Base-by-base conservation (phyloP, 2,113 vertebrate species). In the Sphyrna mokarran region DNA sequence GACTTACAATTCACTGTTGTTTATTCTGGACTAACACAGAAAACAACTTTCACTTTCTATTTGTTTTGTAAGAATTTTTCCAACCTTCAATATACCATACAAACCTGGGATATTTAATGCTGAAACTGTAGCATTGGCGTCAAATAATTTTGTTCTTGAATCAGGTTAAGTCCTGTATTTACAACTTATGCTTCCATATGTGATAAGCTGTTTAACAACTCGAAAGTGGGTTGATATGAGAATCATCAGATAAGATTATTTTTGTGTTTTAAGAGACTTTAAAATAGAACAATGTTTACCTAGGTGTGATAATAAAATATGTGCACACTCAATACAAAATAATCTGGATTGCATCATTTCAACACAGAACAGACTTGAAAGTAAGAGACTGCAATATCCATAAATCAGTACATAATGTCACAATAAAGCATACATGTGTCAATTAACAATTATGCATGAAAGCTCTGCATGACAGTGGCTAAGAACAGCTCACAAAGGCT, bases 321-420 rank as follows among this genome's bases (percentile, higher is more conserved):
- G 87, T 54, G 58, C 54, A 61, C n/a, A 76, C 10, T 54, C 69
- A 40, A 72, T 72, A 72, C 10, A 95, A 48, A 54, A 43, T 48
- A 69, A 72, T 33, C 69, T 43, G 14, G 68, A 54, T 76, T 95
- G 43, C 5, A 76, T 68, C 13, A 95, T 29, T 95, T 54, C 94
- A 61, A 26, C 29, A 54, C 58, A 11, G 61, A 33, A 54, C 87
- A 29, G 69, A 76, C 40, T 72, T 72, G 22, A 70, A 95, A 33
- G 94, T 76, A 69, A 76, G 69, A 54, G 16, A 95, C 23, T 76
- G 94, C 69, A 95, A 95, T 37, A 93, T 29, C 94, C 43, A 95
- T 33, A 54, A 95, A 95, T 72, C 43, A 33, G 40, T 72, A 48
- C 18, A 43, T 72, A 95, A 72, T 95, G 69, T n/a, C 48, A 23